A percentile compares a stretch with the other conserved stretches of the same genome.
Conservation (phyloP, 2,113 vertebrate genomes). For the Brachyhypopomus occidentalis region DNA sequence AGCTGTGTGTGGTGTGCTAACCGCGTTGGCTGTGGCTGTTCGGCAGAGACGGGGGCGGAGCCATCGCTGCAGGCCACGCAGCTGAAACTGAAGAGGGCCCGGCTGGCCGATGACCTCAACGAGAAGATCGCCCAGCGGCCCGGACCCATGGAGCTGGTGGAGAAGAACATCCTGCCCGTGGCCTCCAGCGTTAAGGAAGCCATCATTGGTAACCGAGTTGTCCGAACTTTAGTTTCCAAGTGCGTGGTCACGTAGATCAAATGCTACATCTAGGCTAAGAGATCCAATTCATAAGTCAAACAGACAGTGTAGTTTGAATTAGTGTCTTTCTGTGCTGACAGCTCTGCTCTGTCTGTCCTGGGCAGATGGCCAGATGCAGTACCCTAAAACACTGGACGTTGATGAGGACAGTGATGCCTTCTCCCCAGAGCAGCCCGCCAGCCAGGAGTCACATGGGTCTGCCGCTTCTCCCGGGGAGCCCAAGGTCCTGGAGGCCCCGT, state of each 20-base stretch:
- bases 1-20: background rate
- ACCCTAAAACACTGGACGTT: constrained; percentile 82
- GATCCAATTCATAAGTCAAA: too few species aligned
- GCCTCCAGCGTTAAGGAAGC: constrained; percentile 93
- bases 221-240: constrained; percentile 46
- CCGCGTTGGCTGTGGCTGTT: background rate
- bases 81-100: constrained; percentile 93
- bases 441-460: constrained; percentile 92
- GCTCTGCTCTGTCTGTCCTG: constrained; percentile 14
- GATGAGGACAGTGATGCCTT: constrained; percentile 95
- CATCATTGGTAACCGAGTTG: constrained; percentile 87
- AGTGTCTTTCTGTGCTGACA: background rate
- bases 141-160: constrained; percentile 95
- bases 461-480: constrained; percentile 85
- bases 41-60: constrained; percentile 90
- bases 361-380: constrained; percentile 86
- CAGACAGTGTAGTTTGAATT: too few species aligned
- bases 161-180: constrained; percentile 97
- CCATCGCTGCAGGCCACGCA: constrained; percentile 96
- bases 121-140: constrained; percentile 96
- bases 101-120: constrained; percentile 94
- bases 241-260: too few species aligned
- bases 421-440: constrained; percentile 94
- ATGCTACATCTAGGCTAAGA: too few species aligned
- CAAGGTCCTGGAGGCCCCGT: constrained; percentile 78